Base-by-base conservation (phyloP, 2,888 invertebrate genomes). In the Pandemis corylana region DNA sequence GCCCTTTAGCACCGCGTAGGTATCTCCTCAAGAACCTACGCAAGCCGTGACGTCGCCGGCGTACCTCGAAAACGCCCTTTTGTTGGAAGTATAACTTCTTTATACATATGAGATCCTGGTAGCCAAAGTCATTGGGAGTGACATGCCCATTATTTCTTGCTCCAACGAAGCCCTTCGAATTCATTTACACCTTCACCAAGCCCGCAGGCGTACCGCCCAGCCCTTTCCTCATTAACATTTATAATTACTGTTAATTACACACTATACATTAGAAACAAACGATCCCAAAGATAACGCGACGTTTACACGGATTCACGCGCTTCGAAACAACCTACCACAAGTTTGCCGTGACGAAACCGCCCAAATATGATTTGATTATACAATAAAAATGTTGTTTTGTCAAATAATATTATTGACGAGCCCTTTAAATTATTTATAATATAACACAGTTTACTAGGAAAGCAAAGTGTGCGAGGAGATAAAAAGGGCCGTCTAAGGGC, bases 401-500 rank as follows among this genome's bases (percentile, higher is more conserved):
- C 77, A 81, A 83, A 80, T 84, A 89, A 87, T 87, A 87, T 84
- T 85, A 87, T 88, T 84, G 80, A 82, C 85, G 87, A 89, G 92
- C 92, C 94, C 94, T 92, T 93, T 91, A 93, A 94, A 94, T 94
- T 94, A 95, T 95, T 95, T 95, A 95, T 95, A 95, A 93, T 95
- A 95, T 94, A 95, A 95, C 93, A 90, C 93, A 90, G 88, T 83
- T 83, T 84, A 95, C 94, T 85, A 92, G 94, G 94, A 86, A 77
- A 81, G 79, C 92, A 95, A 85, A 90, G 85, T 82, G 74, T 81
- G 72, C 78, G 81, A 91, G 85, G 90, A 93, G 93, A 78, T 89
- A 61, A 78, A 85, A 93, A 94, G 93, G 95, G 93, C 88, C 79
- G 80, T 80, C 78, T 81, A 92, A 93, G 94, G 94, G 92, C 89